Evolutionary conservation across 2,797 vertebrate species (phyloP).

Genomic region (Clamator glandarius): DNA sequence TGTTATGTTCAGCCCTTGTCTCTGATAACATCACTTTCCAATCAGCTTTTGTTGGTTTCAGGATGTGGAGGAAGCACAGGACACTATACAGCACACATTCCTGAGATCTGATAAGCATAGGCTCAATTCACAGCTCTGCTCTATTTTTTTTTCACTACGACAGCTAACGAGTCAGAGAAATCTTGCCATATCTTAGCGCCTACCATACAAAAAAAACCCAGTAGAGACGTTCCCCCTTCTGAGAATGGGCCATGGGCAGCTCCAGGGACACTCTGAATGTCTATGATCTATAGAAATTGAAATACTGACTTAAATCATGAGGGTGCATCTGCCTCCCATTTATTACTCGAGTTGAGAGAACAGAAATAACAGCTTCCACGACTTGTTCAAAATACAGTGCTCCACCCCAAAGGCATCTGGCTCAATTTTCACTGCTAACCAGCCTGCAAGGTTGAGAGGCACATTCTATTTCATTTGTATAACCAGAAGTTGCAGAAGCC

Average conservation of each 20-base stretch:
- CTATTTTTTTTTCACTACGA: not conserved
- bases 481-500: not conserved
- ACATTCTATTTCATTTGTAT: not conserved
- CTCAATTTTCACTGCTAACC: not conserved
- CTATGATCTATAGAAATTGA: not conserved
- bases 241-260: not conserved
- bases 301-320: not conserved
- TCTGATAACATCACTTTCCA: not conserved
- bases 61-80: not conserved
- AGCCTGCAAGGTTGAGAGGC: not conserved
- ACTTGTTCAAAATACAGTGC: not conserved
- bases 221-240: fast-evolving
- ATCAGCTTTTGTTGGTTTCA: not conserved
- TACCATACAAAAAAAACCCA: not conserved
- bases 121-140: not conserved
- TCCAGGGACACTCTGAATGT: not conserved
- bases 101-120: not conserved
- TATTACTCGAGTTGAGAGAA: not conserved
- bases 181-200: not conserved
- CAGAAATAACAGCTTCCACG: not conserved
- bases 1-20: not conserved
- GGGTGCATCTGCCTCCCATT: not conserved
- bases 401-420: not conserved
- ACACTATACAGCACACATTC: not conserved
- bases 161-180: not conserved